Base-by-base conservation (phyloP, 2,113 vertebrate genomes). In the Narcine bancroftii region DNA sequence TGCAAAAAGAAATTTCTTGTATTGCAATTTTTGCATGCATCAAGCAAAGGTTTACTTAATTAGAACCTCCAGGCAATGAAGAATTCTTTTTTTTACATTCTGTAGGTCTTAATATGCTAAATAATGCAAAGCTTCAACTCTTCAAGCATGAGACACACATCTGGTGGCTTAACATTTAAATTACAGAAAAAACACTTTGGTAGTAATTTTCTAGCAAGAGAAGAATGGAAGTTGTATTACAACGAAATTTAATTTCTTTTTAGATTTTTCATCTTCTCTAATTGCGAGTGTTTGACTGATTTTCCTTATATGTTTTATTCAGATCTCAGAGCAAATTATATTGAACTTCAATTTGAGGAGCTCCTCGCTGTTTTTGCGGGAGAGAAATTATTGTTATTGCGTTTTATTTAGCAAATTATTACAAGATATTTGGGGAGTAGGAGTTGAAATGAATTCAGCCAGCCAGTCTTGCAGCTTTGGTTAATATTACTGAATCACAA, bases 41-140 rank as follows among this genome's bases (percentile, higher is more conserved):
- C 96, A 98, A 97, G 97, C 98, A 97, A 97, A 99, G 98, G 98
- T 99, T 99, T 99, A 99, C 98, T 99, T 99, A 99, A 99, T 99
- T 99, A 97, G 98, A 99, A 97, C 97, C 98, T 99, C 94, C 95
- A 98, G 98, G 98, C 98, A 97, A 99, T 96, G 97, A 97, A 98
- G 97, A 97, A 98, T 95, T 96, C 97, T 98, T 99, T 93, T 99
- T 93, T 99, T 98, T 97, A 99, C 99, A 99, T 99, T 99, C 98
- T 99, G 97, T 97, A 98, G 99, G 98, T 99, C 98, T 99, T 99
- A 99, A 99, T 99, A 99, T 99, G 98, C 99, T 99, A 99, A 99
- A 99, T 99, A 99, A 99, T 99, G 99, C 99, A 99, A 98, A 99
- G 98, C 98, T 97, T 97, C 95, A 95, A 97, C 97, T 98, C 98